These are phyloP conservation scores for Mastomys coucha DNA, from an alignment of 2,113 vertebrate species.

Conservation along the genomic window DNA sequence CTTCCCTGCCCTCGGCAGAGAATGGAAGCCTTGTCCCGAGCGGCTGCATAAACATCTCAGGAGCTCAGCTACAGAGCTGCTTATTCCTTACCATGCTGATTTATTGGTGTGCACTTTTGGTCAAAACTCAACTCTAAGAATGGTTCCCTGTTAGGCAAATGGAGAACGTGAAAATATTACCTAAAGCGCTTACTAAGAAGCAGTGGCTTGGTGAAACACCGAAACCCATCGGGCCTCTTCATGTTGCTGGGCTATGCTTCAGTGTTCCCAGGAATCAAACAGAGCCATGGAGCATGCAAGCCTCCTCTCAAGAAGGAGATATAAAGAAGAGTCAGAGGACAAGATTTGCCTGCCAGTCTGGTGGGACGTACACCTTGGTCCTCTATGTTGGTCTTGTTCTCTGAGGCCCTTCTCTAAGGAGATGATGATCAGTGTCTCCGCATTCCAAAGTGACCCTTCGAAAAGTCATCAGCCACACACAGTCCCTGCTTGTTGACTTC, in stretches of 20 bases:
- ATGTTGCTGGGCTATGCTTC: background rate
- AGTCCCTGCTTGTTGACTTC: background rate
- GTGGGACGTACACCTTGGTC: background rate
- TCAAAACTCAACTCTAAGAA: background rate
- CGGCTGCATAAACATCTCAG: constrained; percentile 19
- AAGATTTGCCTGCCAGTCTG: background rate
- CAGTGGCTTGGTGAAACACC: background rate
- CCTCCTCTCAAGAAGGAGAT: background rate
- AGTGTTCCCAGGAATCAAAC: background rate
- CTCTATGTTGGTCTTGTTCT: background rate
- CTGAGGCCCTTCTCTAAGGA: background rate
- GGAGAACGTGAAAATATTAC: constrained; percentile 15
- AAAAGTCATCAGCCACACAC: no score
- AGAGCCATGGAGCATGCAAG: background rate
- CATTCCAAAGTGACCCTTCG: background rate
- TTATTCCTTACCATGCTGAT: background rate
- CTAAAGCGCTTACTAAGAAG: background rate
- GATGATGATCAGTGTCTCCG: no score
- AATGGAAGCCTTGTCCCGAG: background rate
- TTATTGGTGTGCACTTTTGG: background rate
- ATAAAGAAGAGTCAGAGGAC: background rate
- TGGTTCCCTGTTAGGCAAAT: constrained; percentile 8
- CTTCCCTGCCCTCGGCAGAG: background rate
- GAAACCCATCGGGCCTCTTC: background rate
- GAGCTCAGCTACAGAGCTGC: background rate